Evolutionary conservation across 2,113 vertebrate species (phyloP).

Genomic region (Stigmatopora argus): DNA sequence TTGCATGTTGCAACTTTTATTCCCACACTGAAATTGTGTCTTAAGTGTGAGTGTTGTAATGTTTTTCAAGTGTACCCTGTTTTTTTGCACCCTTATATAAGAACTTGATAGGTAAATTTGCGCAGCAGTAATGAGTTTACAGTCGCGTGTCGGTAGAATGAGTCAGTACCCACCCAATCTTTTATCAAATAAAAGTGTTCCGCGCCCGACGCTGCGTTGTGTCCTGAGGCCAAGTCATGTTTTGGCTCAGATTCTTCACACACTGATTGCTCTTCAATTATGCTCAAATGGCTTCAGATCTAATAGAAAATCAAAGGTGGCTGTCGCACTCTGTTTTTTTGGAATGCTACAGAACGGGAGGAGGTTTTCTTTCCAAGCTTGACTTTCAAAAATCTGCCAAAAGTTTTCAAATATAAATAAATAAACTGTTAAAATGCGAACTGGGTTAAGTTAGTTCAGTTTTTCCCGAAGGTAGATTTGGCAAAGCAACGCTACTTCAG

Average conservation of each 20-base stretch:
- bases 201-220: background rate
- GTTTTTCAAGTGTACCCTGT: no score
- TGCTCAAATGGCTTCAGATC: constrained; percentile 42
- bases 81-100: no score
- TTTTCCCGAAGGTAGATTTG: no score
- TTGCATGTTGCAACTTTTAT: no score
- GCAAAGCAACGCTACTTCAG: no score
- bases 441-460: no score
- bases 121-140: constrained; percentile 1
- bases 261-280: constrained; percentile 40
- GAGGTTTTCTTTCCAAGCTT: no score
- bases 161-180: constrained; percentile 3
- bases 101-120: no score
- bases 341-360: background rate
- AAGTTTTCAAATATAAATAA: background rate
- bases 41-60: no score
- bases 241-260: constrained; percentile 17
- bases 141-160: background rate
- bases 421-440: no score
- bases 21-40: no score
- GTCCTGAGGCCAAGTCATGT: constrained; percentile 22
- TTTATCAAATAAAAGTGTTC: constrained; percentile 9
- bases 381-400: no score
- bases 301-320: constrained; percentile 32
- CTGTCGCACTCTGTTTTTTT: background rate